Conservation (phyloP, 64 coral and sea anemone genomes). For the Pachyseris speciosa region DNA sequence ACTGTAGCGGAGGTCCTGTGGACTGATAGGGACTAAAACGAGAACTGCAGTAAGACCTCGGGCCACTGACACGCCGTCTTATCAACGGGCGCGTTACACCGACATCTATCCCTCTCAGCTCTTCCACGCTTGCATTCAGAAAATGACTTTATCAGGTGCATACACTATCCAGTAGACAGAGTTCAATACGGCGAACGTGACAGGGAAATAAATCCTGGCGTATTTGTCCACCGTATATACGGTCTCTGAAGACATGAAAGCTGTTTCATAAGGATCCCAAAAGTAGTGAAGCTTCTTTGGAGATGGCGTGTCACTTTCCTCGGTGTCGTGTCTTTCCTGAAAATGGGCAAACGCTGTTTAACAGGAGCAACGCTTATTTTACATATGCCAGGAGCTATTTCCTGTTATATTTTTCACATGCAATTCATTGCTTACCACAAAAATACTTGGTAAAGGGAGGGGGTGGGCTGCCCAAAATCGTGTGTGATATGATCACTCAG, state of each 20-base stretch:
- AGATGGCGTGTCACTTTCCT: not conserved
- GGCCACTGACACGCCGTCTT: too few species aligned
- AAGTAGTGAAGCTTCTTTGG: slow-evolving; percentile 60
- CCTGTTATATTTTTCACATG: not conserved
- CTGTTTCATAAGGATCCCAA: slow-evolving; percentile 72
- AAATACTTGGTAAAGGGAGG: too few species aligned
- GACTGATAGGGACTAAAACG: too few species aligned
- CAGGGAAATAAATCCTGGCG: slow-evolving; percentile 80
- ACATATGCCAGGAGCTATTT: not conserved
- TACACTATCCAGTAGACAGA: slow-evolving; percentile 93
- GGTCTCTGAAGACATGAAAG: slow-evolving; percentile 56
- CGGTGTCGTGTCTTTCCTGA: slow-evolving; percentile 1
- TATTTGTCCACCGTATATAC: slow-evolving; percentile 79
- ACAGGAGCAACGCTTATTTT: not conserved
- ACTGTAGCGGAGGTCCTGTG: too few species aligned
- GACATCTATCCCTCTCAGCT: too few species aligned
- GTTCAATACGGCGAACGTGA: slow-evolving; percentile 78
- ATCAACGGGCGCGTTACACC: too few species aligned
- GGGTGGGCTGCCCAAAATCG: too few species aligned
- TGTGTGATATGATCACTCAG: too few species aligned
- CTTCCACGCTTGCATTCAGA: slow-evolving; percentile 1
- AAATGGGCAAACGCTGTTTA: not conserved
- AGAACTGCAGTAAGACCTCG: too few species aligned
- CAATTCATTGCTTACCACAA: too few species aligned
- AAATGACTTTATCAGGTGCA: slow-evolving; percentile 90